These are phyloP conservation scores for Protomyctophum bolini DNA, from an alignment of 2,113 vertebrate species.

Conservation along the genomic window DNA sequence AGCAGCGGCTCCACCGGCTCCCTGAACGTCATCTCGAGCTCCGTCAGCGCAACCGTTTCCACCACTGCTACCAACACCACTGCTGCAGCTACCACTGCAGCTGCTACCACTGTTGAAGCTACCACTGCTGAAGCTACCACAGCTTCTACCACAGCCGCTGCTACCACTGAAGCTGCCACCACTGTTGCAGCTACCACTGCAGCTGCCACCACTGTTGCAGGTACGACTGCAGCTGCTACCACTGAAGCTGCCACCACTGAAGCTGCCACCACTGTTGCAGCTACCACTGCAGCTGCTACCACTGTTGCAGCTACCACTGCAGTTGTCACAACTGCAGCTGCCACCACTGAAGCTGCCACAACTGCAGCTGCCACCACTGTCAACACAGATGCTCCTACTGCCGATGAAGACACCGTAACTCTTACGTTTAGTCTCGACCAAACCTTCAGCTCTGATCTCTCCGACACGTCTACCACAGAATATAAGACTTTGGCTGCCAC, in stretches of 20 bases:
- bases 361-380: background rate
- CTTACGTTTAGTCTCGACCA: constrained; percentile 37
- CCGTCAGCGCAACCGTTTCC: background rate
- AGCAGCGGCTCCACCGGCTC: background rate
- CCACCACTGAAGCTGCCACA: background rate
- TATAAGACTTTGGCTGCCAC: constrained; percentile 18
- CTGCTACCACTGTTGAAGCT: no score
- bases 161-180: no score
- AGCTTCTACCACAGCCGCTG: no score
- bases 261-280: no score
- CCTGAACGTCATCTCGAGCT: constrained; percentile 31
- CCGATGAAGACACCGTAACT: constrained; percentile 32
- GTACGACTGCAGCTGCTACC: no score
- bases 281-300: no score
- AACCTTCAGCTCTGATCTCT: constrained; percentile 4
- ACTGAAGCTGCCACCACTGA: no score
- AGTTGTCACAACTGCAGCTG: background rate
- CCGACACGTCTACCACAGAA: no score
- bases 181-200: no score
- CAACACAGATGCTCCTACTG: background rate
- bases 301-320: background rate
- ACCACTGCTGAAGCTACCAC: no score
- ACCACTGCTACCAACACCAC: no score
- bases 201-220: background rate
- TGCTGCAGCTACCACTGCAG: no score